These are phyloP conservation scores for Cyprinodon variegatus DNA, from an alignment of 2,113 vertebrate genomes.

Conservation along the genomic window DNA sequence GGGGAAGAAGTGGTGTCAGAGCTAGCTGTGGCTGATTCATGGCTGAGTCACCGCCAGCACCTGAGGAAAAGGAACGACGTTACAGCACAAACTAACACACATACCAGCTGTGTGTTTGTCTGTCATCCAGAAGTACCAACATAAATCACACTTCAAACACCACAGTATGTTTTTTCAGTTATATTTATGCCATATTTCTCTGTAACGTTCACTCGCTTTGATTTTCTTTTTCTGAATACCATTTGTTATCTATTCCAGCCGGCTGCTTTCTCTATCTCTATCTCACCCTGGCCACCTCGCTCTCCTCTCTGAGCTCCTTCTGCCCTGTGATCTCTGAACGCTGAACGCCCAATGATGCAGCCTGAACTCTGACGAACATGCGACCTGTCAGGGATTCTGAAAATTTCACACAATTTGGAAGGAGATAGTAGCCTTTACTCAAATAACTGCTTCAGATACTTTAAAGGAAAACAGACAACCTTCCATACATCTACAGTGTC, in stretches of 20 bases:
- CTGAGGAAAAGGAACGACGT: constrained; percentile 42
- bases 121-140: constrained; percentile 34
- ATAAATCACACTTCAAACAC: not conserved
- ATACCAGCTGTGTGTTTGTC: constrained; percentile 38
- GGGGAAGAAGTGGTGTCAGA: constrained; percentile 47
- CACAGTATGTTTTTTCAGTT: not conserved
- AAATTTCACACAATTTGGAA: constrained; percentile 55
- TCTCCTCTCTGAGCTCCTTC: constrained; percentile 40
- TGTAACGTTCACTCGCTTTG: constrained; percentile 32
- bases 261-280: constrained; percentile 47
- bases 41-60: constrained; percentile 57
- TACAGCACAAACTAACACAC: constrained; percentile 17
- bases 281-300: constrained; percentile 36
- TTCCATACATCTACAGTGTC: constrained; percentile 16
- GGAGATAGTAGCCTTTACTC: constrained; percentile 42
- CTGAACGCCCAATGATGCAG: constrained; percentile 24
- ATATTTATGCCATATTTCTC: constrained; percentile 16
- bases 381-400: constrained; percentile 59
- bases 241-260: constrained; percentile 45
- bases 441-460: constrained; percentile 57
- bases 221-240: constrained; percentile 40
- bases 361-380: constrained; percentile 50
- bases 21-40: constrained; percentile 49
- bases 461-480: constrained; percentile 51
- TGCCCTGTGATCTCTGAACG: constrained; percentile 36